These are phyloP conservation scores for Polyommatus icarus DNA, from an alignment of 2,888 invertebrate genomes.

Conservation along the genomic window DNA sequence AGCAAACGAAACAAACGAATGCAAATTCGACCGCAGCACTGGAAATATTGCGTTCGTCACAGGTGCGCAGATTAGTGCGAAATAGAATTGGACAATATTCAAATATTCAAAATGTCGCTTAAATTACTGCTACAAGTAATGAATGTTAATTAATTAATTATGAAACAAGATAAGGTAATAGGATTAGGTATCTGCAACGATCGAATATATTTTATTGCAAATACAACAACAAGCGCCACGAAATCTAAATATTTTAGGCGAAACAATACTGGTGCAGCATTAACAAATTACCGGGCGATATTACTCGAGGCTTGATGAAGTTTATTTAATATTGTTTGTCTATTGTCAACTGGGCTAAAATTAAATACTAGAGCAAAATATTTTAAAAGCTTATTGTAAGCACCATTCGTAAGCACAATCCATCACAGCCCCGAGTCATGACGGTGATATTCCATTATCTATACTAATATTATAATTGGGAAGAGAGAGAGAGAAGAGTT, in stretches of 20 bases:
- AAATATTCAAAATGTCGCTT: slow-evolving; percentile 31
- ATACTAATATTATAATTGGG: no score
- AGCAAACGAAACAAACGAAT: not conserved
- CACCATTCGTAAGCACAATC: not conserved
- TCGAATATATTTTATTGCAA: slow-evolving; percentile 30
- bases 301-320: not conserved
- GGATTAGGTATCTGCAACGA: slow-evolving; percentile 28
- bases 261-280: slow-evolving; percentile 17
- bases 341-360: not conserved
- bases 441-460: not conserved
- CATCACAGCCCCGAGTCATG: not conserved
- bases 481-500: no score
- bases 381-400: not conserved
- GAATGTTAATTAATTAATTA: slow-evolving; percentile 32
- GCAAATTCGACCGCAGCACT: slow-evolving; percentile 8
- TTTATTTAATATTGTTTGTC: not conserved
- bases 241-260: slow-evolving; percentile 14
- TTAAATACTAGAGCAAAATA: not conserved
- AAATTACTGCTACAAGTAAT: slow-evolving; percentile 29
- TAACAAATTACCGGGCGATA: not conserved
- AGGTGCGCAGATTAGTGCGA: slow-evolving; percentile 25
- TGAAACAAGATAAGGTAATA: slow-evolving; percentile 32
- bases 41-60: slow-evolving; percentile 14
- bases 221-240: slow-evolving; percentile 26
- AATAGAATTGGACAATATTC: slow-evolving; percentile 32